A percentile compares a stretch with the other conserved stretches of the same genome.
Evolutionary conservation across 2,888 invertebrate species (phyloP).

Genomic region (Drosophila multiciliata): DNA sequence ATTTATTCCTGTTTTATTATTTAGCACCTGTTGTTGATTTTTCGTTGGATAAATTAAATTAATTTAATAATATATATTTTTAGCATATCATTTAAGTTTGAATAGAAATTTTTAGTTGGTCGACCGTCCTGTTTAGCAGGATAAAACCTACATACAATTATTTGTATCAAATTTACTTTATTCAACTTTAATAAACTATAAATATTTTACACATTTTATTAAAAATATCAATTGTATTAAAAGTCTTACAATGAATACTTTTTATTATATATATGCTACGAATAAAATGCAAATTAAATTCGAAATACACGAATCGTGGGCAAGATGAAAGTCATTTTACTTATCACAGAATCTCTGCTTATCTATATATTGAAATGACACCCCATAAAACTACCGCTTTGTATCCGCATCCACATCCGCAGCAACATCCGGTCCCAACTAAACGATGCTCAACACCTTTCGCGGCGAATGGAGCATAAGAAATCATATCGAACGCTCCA

Average conservation of each 20-base stretch:
- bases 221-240: neutral
- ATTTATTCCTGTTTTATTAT: neutral
- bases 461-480: constrained; percentile 74
- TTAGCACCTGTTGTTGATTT: neutral
- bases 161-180: neutral
- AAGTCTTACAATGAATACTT: neutral
- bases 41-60: neutral
- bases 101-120: neutral
- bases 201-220: neutral
- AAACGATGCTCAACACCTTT: constrained; percentile 68
- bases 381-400: constrained; percentile 36
- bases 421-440: constrained; percentile 32
- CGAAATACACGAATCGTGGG: neutral
- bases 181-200: neutral
- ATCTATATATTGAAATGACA: constrained; percentile 34
- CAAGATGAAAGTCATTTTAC: neutral
- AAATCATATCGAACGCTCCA: constrained; percentile 71
- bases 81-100: neutral
- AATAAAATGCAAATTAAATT: constrained; percentile 1
- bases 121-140: neutral
- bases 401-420: constrained; percentile 23
- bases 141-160: neutral
- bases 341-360: neutral
- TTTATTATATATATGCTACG: neutral
- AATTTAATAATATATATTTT: too few relatives aligned